These are phyloP conservation scores for Venustaconcha ellipsiformis DNA, from an alignment of 1,140 invertebrate species.

Conservation along the genomic window DNA sequence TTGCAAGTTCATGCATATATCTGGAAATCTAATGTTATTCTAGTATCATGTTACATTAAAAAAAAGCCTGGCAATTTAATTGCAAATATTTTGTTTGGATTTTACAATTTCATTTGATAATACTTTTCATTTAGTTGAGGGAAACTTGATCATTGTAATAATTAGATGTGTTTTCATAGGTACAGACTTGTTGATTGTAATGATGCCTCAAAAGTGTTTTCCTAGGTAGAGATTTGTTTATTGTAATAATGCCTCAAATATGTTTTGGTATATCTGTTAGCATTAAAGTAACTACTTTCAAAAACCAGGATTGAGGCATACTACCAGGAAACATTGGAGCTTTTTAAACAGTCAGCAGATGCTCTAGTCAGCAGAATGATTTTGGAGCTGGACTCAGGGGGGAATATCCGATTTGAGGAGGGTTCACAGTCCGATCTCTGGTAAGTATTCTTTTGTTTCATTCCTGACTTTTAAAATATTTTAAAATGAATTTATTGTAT, in stretches of 20 bases:
- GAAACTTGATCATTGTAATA: too few relatives aligned
- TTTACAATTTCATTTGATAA: too few relatives aligned
- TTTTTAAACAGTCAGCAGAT: slow-evolving; percentile 41
- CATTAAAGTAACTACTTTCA: not conserved
- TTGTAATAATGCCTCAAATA: not conserved
- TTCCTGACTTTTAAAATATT: too few relatives aligned
- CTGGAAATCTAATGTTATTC: too few relatives aligned
- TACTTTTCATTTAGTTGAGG: too few relatives aligned
- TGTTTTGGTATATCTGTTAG: not conserved
- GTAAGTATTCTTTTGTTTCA: slow-evolving; percentile 37
- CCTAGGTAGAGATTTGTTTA: not conserved
- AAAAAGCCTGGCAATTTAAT: too few relatives aligned
- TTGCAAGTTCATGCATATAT: too few relatives aligned
- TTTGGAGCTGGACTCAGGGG: slow-evolving; percentile 66
- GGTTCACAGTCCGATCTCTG: slow-evolving; percentile 61
- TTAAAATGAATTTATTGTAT: too few relatives aligned
- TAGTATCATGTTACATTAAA: too few relatives aligned
- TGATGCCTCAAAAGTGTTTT: not conserved
- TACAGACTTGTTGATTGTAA: not conserved
- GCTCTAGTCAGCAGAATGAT: slow-evolving; percentile 53
- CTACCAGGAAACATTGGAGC: slow-evolving; percentile 23
- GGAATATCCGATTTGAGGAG: slow-evolving; percentile 68
- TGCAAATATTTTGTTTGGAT: too few relatives aligned
- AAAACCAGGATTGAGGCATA: slow-evolving; percentile 46
- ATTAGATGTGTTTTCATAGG: not conserved